Evolutionary conservation across 1,140 invertebrate genomes (phyloP), one percentile per base, ranked within the genome.

Genomic region (Nixonia krombeini): DNA sequence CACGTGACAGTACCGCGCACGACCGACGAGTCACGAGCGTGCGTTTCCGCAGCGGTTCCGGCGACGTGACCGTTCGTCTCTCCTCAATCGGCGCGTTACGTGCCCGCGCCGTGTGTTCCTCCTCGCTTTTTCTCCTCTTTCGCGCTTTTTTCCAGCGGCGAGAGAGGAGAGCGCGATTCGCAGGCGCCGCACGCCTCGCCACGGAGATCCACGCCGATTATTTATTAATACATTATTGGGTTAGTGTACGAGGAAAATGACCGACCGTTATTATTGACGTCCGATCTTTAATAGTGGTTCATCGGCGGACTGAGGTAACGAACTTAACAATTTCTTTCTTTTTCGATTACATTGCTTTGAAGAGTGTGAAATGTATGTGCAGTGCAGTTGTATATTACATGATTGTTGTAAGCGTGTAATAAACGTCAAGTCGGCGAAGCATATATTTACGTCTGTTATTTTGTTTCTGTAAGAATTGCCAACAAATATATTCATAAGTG

Each of bases 11-110:
- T 61, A 46, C 47, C 62, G 66, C 63, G 70, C 76, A 78, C 76
- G 76, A 73, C 40, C 61, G 59, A 31, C 59, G 63, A 71, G 78
- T 80, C 76, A 80, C 75, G 75, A 75, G 70, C 75, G 13, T 49
- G 68, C 76, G 73, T 77, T 79, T 79, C 76, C 75, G 75, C 74
- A 70, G 73, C 74, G 74, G 73, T 77, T 75, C 74, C 74, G 73
- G 71, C 69, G 74, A 79, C 77, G 77, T 79, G 77, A 78, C 77
- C 13, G 13, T 13, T 35, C 65, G 66, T 59, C 59, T 70, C 72
- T 61, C 52, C 57, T 68, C 46, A 56, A n/a, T 50, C 12, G 40
- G 44, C 37, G 51, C 46, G 45, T 15, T 57, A 51, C 52, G 51
- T 62, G 51, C 55, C 45, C 46, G 62, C 51, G 46, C 42, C 42